Evolutionary conservation across 2,113 vertebrate species (phyloP), one percentile per base, ranked within the genome.

Genomic region (Phyllostomus hastatus): DNA sequence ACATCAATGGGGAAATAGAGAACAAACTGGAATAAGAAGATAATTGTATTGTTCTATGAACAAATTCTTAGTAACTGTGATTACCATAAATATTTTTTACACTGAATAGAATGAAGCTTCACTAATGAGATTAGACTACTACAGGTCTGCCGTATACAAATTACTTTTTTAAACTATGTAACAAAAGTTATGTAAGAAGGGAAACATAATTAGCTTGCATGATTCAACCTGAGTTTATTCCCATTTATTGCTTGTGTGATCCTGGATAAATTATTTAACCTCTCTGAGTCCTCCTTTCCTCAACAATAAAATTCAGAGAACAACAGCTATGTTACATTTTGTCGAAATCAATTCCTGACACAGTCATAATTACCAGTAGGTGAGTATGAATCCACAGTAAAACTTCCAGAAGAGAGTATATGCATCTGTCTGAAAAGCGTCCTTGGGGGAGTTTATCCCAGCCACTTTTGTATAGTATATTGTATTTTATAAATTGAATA

Each of bases 401-500:
- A 93, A 90, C 87, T 90, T 90, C 54, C n/a, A n/a, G 78, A 96
- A 85, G 46, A 90, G 19, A 95, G 26, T 88, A 20, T 28, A 82
- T 14, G 50, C 85, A 76, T 94, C 38, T 75, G 38, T 97, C 83
- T 94, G 79, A 80, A 96, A 97, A 92, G 89, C 78, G 12, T 83
- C 90, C 67, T 89, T 88, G 54, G n/a, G 7, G 84, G 84, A 94
- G 90, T 84, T 92, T 97, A 92, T 96, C 95, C 54, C 67, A 92
- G 61, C 19, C 1, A 0, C 81, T 97, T 97, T 95, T 22, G 54
- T 8, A 57, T 8, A 57, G 64, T 0, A 0, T 70, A 73, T 93
- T 95, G 94, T 90, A 90, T 94, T 95, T 95, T 90, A 90, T 57
- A 82, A 83, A 90, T 50, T 95, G 61, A 83, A 96, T 80, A 93